Percentiles rank a stretch among this genome's conserved stretches.
phyloP scores from a whole-genome alignment of 2,113 vertebrate genomes.

The Tachuris rubrigastra region DNA sequence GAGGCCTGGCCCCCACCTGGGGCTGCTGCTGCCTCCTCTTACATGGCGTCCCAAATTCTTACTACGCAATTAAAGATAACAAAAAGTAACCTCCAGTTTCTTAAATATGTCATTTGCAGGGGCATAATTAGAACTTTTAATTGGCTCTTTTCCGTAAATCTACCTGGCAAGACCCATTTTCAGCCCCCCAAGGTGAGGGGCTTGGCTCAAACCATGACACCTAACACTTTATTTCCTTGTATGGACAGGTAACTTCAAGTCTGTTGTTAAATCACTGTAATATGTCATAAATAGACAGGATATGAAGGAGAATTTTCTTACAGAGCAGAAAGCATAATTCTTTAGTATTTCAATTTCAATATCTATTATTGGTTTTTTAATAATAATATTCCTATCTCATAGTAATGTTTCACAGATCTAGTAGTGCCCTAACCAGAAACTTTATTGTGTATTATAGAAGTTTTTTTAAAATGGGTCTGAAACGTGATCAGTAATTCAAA shows the following conservation, averaged over 20 bases:
- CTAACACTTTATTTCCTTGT: neutral
- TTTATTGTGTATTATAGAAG: neutral
- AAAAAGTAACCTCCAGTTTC: too few relatives aligned
- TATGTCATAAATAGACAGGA: neutral
- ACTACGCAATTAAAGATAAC: too few relatives aligned
- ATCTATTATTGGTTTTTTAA: neutral
- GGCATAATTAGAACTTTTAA: too few relatives aligned
- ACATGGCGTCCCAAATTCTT: too few relatives aligned
- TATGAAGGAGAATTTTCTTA: neutral
- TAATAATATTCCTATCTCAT: neutral
- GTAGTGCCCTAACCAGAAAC: neutral
- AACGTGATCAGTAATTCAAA: neutral
- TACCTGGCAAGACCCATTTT: too few relatives aligned
- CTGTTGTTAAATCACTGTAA: neutral
- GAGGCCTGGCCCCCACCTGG: too few relatives aligned
- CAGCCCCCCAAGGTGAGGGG: too few relatives aligned
- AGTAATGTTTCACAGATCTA: neutral
- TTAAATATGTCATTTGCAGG: too few relatives aligned
- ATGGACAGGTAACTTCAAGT: neutral
- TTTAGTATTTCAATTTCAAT: neutral
- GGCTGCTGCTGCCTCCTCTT: too few relatives aligned
- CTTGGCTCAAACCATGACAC: too few relatives aligned
- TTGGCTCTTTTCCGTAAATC: too few relatives aligned
- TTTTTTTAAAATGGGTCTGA: constrained; percentile 1
- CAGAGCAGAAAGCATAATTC: neutral